Conservation (phyloP, 2,888 invertebrate species). For the Sabatieria punctata region DNA sequence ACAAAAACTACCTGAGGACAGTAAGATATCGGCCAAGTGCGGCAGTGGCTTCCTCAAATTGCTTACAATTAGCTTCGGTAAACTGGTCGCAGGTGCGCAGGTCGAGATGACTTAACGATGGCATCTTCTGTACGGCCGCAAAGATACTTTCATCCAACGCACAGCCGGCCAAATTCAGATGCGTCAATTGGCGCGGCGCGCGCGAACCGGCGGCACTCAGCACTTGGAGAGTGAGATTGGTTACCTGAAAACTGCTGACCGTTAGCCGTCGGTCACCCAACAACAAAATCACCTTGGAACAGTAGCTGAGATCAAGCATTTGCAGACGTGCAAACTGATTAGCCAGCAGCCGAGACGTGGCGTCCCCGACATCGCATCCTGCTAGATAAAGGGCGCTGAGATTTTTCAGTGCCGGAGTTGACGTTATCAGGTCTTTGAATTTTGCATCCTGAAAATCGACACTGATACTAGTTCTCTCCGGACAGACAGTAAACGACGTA, state of each 20-base stretch:
- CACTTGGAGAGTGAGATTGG: not conserved
- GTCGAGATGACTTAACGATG: not conserved
- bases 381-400: not conserved
- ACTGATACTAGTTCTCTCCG: too few species aligned
- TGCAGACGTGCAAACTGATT: conserved; percentile 4
- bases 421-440: not conserved
- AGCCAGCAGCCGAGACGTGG: conserved; percentile 6
- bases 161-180: conserved; percentile 3
- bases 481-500: too few species aligned
- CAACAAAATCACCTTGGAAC: not conserved
- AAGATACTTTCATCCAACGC: not conserved
- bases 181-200: not conserved
- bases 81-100: not conserved
- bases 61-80: not conserved
- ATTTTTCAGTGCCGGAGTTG: not conserved
- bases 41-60: not conserved
- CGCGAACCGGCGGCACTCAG: not conserved
- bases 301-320: conserved; percentile 2
- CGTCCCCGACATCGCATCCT: conserved; percentile 7
- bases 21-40: not conserved
- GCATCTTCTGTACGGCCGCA: not conserved
- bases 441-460: conserved; percentile 5
- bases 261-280: not conserved
- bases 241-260: not conserved
- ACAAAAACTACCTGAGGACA: not conserved